These are phyloP conservation scores for Calidris pugnax DNA, from an alignment of 2,113 vertebrate species.

Conservation along the genomic window DNA sequence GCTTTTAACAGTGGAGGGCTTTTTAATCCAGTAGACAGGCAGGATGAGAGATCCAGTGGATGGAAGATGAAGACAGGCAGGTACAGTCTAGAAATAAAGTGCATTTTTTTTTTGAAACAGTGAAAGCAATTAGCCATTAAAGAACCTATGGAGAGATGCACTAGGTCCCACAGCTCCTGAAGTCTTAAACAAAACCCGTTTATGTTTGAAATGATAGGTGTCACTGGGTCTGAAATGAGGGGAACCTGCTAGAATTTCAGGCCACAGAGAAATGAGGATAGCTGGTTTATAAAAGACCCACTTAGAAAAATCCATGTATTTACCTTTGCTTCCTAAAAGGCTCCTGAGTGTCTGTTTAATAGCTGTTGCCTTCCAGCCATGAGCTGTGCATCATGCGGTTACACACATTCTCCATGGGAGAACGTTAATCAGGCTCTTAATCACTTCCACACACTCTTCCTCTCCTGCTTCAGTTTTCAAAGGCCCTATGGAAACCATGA, in stretches of 20 bases:
- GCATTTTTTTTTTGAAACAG: neutral
- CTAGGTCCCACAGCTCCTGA: neutral
- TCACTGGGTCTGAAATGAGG: neutral
- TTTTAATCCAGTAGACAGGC: constrained; percentile 11
- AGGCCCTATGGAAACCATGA: neutral
- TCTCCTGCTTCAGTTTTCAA: neutral
- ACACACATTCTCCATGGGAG: neutral
- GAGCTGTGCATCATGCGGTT: neutral
- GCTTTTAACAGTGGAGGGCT: constrained; percentile 25
- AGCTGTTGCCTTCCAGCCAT: neutral
- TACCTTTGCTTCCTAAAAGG: neutral
- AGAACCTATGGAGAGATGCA: neutral
- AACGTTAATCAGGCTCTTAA: neutral
- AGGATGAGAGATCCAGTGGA: constrained; percentile 1
- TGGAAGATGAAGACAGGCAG: neutral
- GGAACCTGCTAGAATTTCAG: neutral
- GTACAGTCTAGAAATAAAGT: neutral
- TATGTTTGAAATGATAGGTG: neutral
- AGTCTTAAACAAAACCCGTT: neutral
- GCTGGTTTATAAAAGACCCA: neutral
- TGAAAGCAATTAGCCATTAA: constrained; percentile 14
- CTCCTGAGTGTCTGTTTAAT: neutral
- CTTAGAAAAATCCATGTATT: neutral
- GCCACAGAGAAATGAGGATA: neutral
- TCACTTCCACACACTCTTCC: neutral